Conservation (phyloP, 1,140 invertebrate species). For the Eciton burchellii region DNA sequence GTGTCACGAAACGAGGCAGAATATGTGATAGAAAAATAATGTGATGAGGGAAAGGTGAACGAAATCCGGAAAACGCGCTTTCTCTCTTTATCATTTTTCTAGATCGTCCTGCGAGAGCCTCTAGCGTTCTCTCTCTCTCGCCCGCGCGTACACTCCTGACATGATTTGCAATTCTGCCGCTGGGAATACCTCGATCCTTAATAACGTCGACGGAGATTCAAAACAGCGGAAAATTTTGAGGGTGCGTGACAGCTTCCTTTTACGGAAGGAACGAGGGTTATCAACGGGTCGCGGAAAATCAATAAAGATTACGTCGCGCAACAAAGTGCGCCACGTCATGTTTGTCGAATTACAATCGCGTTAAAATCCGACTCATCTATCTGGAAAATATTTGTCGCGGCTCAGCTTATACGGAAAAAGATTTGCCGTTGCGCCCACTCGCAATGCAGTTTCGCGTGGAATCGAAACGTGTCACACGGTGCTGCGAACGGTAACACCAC, state of each 20-base stretch:
- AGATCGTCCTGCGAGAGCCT: background rate
- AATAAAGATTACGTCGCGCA: background rate
- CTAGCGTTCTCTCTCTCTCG: background rate
- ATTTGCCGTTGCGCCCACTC: background rate
- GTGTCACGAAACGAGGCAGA: background rate
- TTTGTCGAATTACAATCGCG: constrained; percentile 59
- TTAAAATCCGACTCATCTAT: constrained; percentile 41
- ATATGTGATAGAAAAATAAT: background rate
- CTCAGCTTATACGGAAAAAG: background rate
- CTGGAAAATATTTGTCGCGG: constrained; percentile 59
- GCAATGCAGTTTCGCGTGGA: background rate
- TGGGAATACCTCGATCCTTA: constrained; percentile 28
- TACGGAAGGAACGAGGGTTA: background rate
- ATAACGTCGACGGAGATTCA: constrained; percentile 9
- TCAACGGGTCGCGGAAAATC: background rate
- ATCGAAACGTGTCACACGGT: constrained; percentile 28
- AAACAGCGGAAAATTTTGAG: constrained; percentile 35
- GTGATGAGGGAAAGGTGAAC: background rate
- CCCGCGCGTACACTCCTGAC: background rate
- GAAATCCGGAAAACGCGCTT: background rate
- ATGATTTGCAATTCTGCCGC: constrained; percentile 33
- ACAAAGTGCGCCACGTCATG: constrained; percentile 37
- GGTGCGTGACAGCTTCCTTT: background rate
- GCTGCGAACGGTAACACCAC: constrained; percentile 8
- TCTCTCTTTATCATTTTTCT: background rate